phyloP scores from a whole-genome alignment of 2,797 vertebrate species.

The Pseudocheirus occidentalis region DNA sequence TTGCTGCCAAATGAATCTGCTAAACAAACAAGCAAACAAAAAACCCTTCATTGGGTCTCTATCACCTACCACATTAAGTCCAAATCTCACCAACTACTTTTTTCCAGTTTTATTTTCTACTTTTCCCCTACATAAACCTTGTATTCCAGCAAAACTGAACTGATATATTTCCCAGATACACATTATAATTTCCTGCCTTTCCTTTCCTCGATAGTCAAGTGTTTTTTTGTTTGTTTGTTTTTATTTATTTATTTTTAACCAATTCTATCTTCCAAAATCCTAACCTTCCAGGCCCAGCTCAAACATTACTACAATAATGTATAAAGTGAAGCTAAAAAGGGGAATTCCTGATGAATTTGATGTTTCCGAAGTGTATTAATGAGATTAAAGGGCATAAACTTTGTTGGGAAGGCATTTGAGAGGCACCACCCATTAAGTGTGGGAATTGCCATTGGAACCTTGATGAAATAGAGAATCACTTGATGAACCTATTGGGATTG shows the following conservation, averaged over 20 bases:
- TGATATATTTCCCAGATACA: background rate
- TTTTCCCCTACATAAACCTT: background rate
- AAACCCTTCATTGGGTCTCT: background rate
- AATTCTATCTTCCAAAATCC: background rate
- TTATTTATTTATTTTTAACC: background rate
- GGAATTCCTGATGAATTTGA: background rate
- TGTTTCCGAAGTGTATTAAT: background rate
- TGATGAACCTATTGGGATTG: background rate
- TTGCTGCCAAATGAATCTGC: background rate
- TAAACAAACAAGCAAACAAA: background rate
- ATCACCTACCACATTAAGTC: background rate
- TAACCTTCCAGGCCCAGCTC: conserved; percentile 16
- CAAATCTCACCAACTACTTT: background rate
- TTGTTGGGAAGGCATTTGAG: background rate
- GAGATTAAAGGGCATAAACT: background rate
- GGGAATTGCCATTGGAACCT: background rate
- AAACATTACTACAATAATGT: background rate
- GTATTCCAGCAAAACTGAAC: background rate
- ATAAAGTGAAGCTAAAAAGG: background rate
- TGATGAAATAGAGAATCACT: background rate
- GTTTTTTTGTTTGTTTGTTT: background rate
- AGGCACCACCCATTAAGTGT: background rate
- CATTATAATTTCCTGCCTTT: background rate
- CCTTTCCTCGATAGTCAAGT: background rate
- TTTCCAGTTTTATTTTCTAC: background rate